Percentiles rank a stretch among this genome's conserved stretches.
Evolutionary conservation across 2,888 invertebrate genomes (phyloP).

Genomic region (Crioceris asparagi): DNA sequence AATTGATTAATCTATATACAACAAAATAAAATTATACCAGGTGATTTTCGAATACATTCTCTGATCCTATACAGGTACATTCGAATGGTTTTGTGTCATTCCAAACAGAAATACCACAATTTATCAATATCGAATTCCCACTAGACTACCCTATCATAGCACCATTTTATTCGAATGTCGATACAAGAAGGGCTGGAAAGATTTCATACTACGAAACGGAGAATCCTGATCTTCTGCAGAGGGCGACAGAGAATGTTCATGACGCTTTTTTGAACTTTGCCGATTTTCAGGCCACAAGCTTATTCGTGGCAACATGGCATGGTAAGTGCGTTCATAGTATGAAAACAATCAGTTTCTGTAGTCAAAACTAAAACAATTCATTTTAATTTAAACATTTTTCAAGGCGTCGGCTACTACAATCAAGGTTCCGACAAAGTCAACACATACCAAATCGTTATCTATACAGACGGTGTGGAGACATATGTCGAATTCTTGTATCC

Average conservation of each 20-base stretch:
- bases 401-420: conserved; percentile 71
- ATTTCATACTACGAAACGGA: conserved; percentile 64
- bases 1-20: too few relatives aligned
- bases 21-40: too few relatives aligned
- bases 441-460: conserved; percentile 74
- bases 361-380: neutral
- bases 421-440: conserved; percentile 62
- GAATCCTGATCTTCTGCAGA: conserved; percentile 47
- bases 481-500: conserved; percentile 84
- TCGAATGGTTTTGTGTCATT: conserved; percentile 85
- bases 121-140: conserved; percentile 81
- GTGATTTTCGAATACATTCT: too few relatives aligned
- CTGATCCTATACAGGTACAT: conserved; percentile 68
- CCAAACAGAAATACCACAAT: conserved; percentile 74
- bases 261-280: conserved; percentile 60
- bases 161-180: conserved; percentile 84
- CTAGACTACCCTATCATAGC: conserved; percentile 82
- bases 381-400: conserved; percentile 1
- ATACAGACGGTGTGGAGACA: conserved; percentile 65
- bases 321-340: too few relatives aligned
- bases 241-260: conserved; percentile 61
- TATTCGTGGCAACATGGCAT: conserved; percentile 86
- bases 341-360: too few relatives aligned
- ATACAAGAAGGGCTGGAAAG: conserved; percentile 60
- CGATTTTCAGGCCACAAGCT: conserved; percentile 63